phyloP scores from a whole-genome alignment of 1,140 invertebrate genomes.

The Penaeus vannamei region DNA sequence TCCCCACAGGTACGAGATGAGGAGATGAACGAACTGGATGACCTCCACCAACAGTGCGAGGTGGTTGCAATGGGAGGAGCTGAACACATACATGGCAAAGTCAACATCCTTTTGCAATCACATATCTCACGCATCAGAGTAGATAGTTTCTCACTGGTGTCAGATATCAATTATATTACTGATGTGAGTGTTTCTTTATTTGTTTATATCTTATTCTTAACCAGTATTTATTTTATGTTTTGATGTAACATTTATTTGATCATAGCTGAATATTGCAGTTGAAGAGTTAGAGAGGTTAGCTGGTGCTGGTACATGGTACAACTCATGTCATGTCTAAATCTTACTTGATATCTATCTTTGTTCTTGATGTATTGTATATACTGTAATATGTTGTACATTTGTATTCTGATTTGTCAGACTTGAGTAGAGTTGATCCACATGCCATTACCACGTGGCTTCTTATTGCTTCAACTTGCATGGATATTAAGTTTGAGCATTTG shows the following conservation, averaged over 20 bases:
- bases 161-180: constrained; percentile 93
- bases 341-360: too few species aligned
- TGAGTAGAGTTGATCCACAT: too few species aligned
- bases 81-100: constrained; percentile 95
- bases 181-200: constrained; percentile 77
- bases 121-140: constrained; percentile 85
- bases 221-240: not conserved
- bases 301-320: too few species aligned
- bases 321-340: too few species aligned
- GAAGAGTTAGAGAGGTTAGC: too few species aligned
- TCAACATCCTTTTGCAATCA: constrained; percentile 96
- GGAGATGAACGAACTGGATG: constrained; percentile 91
- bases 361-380: too few species aligned
- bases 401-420: too few species aligned
- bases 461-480: too few species aligned
- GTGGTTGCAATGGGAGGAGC: constrained; percentile 83
- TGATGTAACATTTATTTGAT: not conserved
- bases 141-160: constrained; percentile 90
- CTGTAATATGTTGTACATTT: too few species aligned
- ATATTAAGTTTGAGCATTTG: too few species aligned
- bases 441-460: too few species aligned
- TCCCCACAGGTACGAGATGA: constrained; percentile 87
- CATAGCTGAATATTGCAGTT: too few species aligned
- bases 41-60: constrained; percentile 81
- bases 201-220: not conserved